These are phyloP conservation scores for Netelia melanura DNA, from an alignment of 2,888 invertebrate species.

Conservation along the genomic window DNA sequence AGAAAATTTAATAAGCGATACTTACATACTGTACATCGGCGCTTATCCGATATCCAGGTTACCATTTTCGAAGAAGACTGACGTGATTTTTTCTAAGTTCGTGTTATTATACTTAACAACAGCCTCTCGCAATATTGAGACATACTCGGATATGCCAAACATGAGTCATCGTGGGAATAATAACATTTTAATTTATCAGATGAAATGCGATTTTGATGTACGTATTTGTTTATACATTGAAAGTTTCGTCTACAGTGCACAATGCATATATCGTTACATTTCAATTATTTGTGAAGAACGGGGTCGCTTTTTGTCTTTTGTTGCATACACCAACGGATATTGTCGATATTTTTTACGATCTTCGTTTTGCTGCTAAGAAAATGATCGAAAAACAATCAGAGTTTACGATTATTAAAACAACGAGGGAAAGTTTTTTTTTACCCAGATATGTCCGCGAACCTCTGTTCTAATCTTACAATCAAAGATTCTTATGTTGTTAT, in stretches of 20 bases:
- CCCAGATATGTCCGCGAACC: background rate
- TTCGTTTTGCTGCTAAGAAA: background rate
- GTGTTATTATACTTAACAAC: no score
- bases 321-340: constrained; percentile 5
- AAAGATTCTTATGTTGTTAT: background rate
- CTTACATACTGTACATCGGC: background rate
- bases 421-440: background rate
- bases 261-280: constrained; percentile 50
- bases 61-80: background rate
- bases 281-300: constrained; percentile 32
- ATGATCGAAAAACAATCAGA: background rate
- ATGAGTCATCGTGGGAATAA: no score
- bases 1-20: background rate
- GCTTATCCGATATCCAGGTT: no score
- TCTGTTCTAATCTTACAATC: background rate
- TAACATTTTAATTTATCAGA: no score
- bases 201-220: background rate
- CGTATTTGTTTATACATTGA: constrained; percentile 13
- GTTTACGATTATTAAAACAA: background rate
- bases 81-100: no score
- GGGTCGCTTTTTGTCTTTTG: constrained; percentile 4
- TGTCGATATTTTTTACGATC: constrained; percentile 28
- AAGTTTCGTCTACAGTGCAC: constrained; percentile 55
- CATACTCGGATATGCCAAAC: no score
- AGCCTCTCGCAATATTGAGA: no score